A percentile compares a stretch with the other conserved stretches of the same genome.
phyloP scores from a whole-genome alignment of 2,888 invertebrate genomes.

The Entomobrya proxima region DNA sequence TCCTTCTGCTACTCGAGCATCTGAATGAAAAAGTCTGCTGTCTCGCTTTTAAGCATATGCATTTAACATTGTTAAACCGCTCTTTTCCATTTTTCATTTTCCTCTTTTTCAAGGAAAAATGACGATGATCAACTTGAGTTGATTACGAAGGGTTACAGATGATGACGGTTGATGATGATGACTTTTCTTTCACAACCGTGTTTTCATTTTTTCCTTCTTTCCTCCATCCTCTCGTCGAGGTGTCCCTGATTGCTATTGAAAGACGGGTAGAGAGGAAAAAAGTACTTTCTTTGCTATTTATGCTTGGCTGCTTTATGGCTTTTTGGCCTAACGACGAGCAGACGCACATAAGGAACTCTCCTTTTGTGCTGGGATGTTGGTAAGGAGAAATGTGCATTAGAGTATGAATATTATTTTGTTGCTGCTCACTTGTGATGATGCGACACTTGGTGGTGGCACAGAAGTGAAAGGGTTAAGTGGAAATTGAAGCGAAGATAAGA shows the following conservation, averaged over 20 bases:
- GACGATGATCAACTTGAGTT: background rate
- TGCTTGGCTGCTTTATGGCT: background rate
- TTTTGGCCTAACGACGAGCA: background rate
- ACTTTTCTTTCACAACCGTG: background rate
- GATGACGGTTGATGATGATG: background rate
- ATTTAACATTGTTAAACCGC: slow-evolving; percentile 10
- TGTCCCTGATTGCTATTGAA: slow-evolving; percentile 16
- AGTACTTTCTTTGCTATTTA: background rate
- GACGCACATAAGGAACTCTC: too few species aligned
- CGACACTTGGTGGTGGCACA: background rate
- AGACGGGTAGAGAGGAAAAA: background rate
- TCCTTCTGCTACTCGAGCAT: background rate
- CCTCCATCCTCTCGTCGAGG: background rate
- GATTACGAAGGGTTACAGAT: background rate
- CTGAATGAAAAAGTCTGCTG: too few species aligned
- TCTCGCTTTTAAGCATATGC: slow-evolving; percentile 13
- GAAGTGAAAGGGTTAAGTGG: slow-evolving; percentile 38
- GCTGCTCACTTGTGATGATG: background rate
- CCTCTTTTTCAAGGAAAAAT: too few species aligned
- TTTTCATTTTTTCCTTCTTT: background rate
- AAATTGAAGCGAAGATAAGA: slow-evolving; percentile 24
- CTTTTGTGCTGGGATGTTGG: background rate
- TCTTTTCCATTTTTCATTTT: background rate
- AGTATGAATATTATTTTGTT: slow-evolving; percentile 46
- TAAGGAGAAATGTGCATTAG: slow-evolving; percentile 42